Evolutionary conservation across 92 coral and sea anemone genomes (phyloP).

Genomic region (Micromussa lordhowensis): DNA sequence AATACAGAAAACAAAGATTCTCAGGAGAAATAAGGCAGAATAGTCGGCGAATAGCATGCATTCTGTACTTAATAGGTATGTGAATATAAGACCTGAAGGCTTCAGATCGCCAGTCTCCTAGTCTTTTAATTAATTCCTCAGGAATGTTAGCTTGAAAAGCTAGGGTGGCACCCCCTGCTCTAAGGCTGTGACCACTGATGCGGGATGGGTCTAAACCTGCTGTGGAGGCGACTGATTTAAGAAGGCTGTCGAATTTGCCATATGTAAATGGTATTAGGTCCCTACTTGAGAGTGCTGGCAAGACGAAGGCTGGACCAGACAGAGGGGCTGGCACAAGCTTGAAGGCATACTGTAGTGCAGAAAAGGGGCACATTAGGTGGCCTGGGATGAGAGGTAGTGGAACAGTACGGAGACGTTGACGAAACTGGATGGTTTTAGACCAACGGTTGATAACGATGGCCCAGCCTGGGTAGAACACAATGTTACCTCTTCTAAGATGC

Average conservation of each 20-base stretch:
- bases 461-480: slow-evolving; percentile 35
- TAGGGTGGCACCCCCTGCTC: slow-evolving; percentile 39
- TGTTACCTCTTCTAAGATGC: slow-evolving; percentile 5
- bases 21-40: no score
- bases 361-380: slow-evolving; percentile 28
- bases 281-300: slow-evolving; percentile 12
- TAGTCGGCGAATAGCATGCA: slow-evolving; percentile 9
- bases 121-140: slow-evolving; percentile 39
- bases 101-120: slow-evolving; percentile 45
- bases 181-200: slow-evolving; percentile 44
- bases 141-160: slow-evolving; percentile 44
- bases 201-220: slow-evolving; percentile 16
- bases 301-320: not conserved
- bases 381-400: slow-evolving; percentile 18
- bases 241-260: slow-evolving; percentile 21
- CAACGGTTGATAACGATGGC: slow-evolving; percentile 37
- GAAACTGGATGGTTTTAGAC: slow-evolving; percentile 41
- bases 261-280: slow-evolving; percentile 21
- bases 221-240: not conserved
- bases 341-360: slow-evolving; percentile 41
- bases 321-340: slow-evolving; percentile 19
- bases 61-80: slow-evolving; percentile 31
- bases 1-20: no score
- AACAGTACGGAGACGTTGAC: slow-evolving; percentile 7
- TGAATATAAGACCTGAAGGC: slow-evolving; percentile 42